phyloP scores from a whole-genome alignment of 2,888 invertebrate genomes.

The Tachina lurida region DNA sequence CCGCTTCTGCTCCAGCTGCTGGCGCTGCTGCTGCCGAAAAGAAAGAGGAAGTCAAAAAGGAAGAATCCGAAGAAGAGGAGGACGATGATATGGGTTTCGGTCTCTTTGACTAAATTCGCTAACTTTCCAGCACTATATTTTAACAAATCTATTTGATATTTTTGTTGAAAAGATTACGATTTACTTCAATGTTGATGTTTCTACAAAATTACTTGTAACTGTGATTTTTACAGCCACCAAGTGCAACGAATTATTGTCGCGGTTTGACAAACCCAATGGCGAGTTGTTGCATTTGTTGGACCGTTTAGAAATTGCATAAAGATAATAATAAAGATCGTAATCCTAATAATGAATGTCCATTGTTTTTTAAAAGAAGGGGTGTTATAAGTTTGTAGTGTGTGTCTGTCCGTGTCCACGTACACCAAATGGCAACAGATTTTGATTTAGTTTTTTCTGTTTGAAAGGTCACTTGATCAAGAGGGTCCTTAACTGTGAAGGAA shows the following conservation, averaged over 20 bases:
- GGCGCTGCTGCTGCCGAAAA: constrained; percentile 86
- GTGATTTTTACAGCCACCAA: constrained; percentile 53
- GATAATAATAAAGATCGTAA: constrained; percentile 67
- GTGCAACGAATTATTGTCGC: constrained; percentile 80
- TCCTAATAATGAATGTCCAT: constrained; percentile 2
- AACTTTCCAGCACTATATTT: constrained; percentile 23
- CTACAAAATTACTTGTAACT: constrained; percentile 48
- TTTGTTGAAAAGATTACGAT: constrained; percentile 67
- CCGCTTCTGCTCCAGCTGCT: constrained; percentile 85
- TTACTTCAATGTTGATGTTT: constrained; percentile 57
- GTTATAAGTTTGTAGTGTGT: too few species aligned
- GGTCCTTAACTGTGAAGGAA: too few species aligned
- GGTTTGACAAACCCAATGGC: constrained; percentile 82
- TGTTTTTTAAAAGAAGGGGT: too few species aligned
- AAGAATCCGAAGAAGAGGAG: constrained; percentile 90
- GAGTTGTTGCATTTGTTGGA: constrained; percentile 76
- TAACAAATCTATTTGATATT: constrained; percentile 59
- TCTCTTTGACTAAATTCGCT: constrained; percentile 89
- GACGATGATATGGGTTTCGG: constrained; percentile 99
- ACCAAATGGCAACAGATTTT: too few species aligned
- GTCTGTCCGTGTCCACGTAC: too few species aligned
- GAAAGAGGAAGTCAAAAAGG: constrained; percentile 90
- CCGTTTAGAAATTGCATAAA: constrained; percentile 55
- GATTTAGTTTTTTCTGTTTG: too few species aligned
- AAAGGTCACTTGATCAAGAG: too few species aligned